Conservation (phyloP, 2,797 vertebrate genomes). For the Anolis apletophallus region DNA sequence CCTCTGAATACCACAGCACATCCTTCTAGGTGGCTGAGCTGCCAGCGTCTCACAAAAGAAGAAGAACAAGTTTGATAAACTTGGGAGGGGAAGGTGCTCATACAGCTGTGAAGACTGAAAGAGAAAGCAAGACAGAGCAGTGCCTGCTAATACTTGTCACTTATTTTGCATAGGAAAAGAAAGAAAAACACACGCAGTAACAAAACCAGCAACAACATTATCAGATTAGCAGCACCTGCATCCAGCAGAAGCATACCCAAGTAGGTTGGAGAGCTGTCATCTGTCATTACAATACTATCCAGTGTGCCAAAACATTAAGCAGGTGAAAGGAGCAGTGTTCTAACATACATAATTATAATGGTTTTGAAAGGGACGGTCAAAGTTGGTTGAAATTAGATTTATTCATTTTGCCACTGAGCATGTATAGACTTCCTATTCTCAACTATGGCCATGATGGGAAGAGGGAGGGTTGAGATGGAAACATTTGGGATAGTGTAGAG, state of each 20-base stretch:
- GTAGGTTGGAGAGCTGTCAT: conserved; percentile 47
- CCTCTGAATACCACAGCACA: conserved; percentile 46
- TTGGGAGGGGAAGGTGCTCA: conserved; percentile 33
- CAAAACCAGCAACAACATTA: conserved; percentile 25
- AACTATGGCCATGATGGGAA: background rate
- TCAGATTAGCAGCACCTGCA: conserved; percentile 52
- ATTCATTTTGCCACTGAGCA: fast-evolving
- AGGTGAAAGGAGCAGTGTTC: conserved; percentile 21
- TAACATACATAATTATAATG: conserved; percentile 39
- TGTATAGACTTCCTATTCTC: fast-evolving
- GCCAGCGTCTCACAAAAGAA: background rate
- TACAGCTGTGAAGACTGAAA: conserved; percentile 35
- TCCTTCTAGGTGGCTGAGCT: conserved; percentile 50
- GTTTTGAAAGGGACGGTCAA: conserved; percentile 18
- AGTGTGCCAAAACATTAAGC: background rate
- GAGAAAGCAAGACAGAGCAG: conserved; percentile 21
- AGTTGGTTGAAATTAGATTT: conserved; percentile 25
- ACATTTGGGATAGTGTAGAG: background rate
- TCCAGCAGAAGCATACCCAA: conserved; percentile 6
- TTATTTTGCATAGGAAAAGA: conserved; percentile 38
- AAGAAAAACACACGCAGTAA: background rate
- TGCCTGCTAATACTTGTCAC: conserved; percentile 46
- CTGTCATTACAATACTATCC: conserved; percentile 3
- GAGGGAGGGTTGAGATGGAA: background rate
- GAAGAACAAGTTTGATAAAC: conserved; percentile 12